Evolutionary conservation across 1,140 invertebrate species (phyloP), one percentile per base, ranked within the genome.

Genomic region (Drosophila varians): DNA sequence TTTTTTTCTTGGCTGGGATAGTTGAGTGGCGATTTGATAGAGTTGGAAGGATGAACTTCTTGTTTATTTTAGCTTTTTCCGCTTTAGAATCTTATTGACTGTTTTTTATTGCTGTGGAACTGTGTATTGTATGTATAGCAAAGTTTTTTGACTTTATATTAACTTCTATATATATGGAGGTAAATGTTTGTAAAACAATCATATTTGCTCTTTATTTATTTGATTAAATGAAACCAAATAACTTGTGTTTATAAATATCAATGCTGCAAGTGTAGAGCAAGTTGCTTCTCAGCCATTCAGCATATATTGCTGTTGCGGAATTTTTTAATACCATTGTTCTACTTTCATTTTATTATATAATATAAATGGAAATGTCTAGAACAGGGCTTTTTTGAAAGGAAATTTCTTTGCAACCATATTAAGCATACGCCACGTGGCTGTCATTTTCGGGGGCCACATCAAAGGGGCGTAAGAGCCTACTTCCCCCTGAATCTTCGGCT

Each of bases 351-450:
- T 21, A 21, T 19, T n/a, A 19, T 25, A 12, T 46, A 12, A 12
- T 21, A 21, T 21, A 21, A n/a, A n/a, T 21, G 6, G 5, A 25
- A 12, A 43, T 43, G 16, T 53, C n/a, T 1, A 4, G 7, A 25
- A 26, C 0, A 6, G 3, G 6, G 8, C 7, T 11, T 0, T 1
- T 11, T 0, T 1, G 7, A 23, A 23, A 51, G n/a, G 28, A 4
- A 0, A 11, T 1, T n/a, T 4, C 9, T 4, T 9, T 26, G 5
- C 25, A 1, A 26, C 25, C 25, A 26, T 7, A 26, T 64, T 48
- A 36, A 48, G 34, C 36, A 75, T 72, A 61, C 52, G 60, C 55
- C 73, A 73, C 48, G 72, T 77, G 58, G 11, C 31, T 28, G 26
- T 8, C 28, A 28, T 28, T 14, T 45, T 25, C 0, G 4, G 18